phyloP scores from a whole-genome alignment of 64 coral and sea anemone genomes.

The Dendrophyllia cribrosa region DNA sequence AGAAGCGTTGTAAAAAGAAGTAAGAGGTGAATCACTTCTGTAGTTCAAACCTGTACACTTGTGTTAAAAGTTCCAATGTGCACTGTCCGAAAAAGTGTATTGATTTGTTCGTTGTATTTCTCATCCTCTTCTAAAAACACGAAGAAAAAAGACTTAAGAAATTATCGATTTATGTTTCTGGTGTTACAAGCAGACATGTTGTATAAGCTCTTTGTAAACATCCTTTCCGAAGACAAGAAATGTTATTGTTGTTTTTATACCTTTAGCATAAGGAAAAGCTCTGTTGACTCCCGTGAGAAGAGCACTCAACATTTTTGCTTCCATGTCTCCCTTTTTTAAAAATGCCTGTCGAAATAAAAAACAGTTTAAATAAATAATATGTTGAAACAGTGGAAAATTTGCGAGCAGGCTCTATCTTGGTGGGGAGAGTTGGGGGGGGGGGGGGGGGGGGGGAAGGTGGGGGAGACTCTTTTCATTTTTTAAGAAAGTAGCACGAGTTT shows the following conservation, averaged over 20 bases:
- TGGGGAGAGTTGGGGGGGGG: no score
- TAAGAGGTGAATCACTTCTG: no score
- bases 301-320: conserved; percentile 96
- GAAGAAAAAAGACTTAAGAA: not conserved
- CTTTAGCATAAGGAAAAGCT: conserved; percentile 87
- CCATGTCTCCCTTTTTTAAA: conserved; percentile 88
- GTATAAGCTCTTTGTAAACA: not conserved
- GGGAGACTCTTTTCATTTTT: no score
- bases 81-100: conserved; percentile 89
- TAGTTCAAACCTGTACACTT: conserved; percentile 83
- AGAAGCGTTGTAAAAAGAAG: no score
- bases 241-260: conserved; percentile 37
- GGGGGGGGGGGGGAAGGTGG: no score
- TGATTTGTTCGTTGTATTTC: conserved; percentile 83
- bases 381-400: not conserved
- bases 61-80: conserved; percentile 94
- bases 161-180: no score
- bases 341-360: conserved; percentile 67
- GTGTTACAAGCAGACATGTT: not conserved
- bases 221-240: not conserved
- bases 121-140: conserved; percentile 91
- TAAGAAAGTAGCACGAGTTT: no score
- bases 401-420: no score
- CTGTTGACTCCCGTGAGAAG: conserved; percentile 91
- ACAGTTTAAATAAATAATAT: not conserved